Percentiles rank a stretch among this genome's conserved stretches.
Conservation (phyloP, 2,797 vertebrate species). For the Danio choprae region DNA sequence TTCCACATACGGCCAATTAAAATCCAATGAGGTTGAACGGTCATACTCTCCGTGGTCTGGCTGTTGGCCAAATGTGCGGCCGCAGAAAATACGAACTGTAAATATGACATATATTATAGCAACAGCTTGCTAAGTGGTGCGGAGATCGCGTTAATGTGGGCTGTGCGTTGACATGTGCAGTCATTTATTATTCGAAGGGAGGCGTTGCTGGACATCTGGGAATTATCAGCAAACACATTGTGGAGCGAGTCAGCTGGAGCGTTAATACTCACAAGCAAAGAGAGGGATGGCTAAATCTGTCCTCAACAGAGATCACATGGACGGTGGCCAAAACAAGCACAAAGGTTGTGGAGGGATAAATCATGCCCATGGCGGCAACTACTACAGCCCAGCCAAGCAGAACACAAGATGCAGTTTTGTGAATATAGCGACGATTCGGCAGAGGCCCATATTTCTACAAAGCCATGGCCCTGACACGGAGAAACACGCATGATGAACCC, state of each 20-base stretch:
- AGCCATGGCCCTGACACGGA: conserved; percentile 22
- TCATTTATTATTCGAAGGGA: conserved; percentile 45
- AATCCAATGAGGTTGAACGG: conserved; percentile 40
- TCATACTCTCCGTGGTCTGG: not conserved
- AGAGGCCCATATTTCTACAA: conserved; percentile 24
- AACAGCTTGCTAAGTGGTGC: conserved; percentile 34
- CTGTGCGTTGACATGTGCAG: conserved; percentile 19
- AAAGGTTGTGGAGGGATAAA: conserved; percentile 50
- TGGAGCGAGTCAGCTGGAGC: not conserved
- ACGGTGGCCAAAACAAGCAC: conserved; percentile 51
- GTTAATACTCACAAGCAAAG: conserved; percentile 4
- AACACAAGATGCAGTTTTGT: conserved; percentile 41
- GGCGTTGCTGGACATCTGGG: conserved; percentile 22
- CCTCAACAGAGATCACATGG: conserved; percentile 41
- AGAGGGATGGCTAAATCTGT: conserved; percentile 45
- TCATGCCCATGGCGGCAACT: conserved; percentile 14
- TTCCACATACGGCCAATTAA: conserved; percentile 33
- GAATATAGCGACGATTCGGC: conserved; percentile 4
- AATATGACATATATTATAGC: conserved; percentile 36
- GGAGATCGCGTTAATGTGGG: conserved; percentile 17
- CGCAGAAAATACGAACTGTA: conserved; percentile 29
- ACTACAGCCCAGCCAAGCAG: conserved; percentile 22
- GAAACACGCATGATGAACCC: not conserved
- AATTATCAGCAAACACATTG: conserved; percentile 45
- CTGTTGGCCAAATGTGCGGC: conserved; percentile 30